Conservation (phyloP, 2,113 vertebrate species). For the Siniperca knerii region DNA sequence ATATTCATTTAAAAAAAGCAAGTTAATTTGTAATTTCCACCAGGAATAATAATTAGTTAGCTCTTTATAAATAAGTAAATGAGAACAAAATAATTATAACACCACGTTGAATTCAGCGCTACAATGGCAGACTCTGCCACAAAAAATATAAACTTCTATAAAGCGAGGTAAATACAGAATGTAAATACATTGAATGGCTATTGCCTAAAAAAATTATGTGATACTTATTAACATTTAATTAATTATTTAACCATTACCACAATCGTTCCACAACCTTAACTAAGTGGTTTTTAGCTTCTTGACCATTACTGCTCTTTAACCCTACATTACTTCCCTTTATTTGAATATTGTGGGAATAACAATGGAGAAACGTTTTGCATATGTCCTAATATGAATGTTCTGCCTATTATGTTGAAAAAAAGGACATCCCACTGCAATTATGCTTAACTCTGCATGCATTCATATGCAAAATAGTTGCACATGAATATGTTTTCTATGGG, state of each 20-base stretch:
- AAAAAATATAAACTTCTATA: not conserved
- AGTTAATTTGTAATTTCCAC: too few species aligned
- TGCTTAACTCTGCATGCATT: not conserved
- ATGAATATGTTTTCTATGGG: not conserved
- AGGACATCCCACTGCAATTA: not conserved
- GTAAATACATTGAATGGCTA: not conserved
- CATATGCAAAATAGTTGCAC: not conserved
- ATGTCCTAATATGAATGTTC: not conserved
- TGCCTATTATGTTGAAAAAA: not conserved
- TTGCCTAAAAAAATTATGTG: too few species aligned
- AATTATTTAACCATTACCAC: not conserved
- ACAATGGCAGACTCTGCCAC: not conserved
- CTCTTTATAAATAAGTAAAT: not conserved
- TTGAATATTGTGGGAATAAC: not conserved
- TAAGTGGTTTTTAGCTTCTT: not conserved
- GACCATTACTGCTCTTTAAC: not conserved
- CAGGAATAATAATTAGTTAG: not conserved
- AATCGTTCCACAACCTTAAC: not conserved
- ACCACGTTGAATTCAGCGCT: not conserved
- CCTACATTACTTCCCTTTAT: not conserved
- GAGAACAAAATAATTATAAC: not conserved
- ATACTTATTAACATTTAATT: not conserved
- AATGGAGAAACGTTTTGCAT: not conserved
- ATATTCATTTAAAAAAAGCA: too few species aligned
- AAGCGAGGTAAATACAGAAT: not conserved